Evolutionary conservation across 1,140 invertebrate species (phyloP).

Genomic region (Akabosia matsudoensis): DNA sequence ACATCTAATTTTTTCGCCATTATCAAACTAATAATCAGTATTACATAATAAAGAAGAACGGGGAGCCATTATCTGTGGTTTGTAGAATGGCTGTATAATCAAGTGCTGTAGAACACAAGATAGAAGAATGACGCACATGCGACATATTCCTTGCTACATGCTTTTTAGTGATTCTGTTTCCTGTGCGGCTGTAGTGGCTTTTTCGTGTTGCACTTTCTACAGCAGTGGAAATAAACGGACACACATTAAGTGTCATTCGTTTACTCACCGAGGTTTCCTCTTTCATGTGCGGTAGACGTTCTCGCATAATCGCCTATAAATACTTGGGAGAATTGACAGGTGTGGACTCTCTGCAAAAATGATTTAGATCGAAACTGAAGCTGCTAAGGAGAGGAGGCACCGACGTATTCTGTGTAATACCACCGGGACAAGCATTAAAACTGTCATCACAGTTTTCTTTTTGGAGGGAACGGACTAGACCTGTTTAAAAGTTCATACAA

Average conservation of each 20-base stretch:
- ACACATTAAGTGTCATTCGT: not conserved
- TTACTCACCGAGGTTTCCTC: not conserved
- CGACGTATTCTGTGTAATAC: no score
- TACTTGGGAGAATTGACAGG: not conserved
- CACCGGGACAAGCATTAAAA: constrained; percentile 2
- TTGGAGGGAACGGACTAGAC: not conserved
- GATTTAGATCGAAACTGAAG: not conserved
- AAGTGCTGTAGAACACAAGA: not conserved
- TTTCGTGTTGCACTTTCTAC: not conserved
- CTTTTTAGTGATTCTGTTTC: not conserved
- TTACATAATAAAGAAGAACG: not conserved
- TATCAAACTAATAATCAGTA: not conserved
- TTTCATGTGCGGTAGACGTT: not conserved
- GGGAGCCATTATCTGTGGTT: no score
- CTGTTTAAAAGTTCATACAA: not conserved
- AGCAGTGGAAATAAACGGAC: not conserved
- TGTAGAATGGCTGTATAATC: no score
- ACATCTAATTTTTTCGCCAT: not conserved
- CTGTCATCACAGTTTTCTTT: constrained; percentile 6
- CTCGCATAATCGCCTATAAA: not conserved
- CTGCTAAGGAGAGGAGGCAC: not conserved
- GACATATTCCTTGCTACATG: not conserved
- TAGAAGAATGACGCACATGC: not conserved
- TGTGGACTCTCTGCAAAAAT: constrained; percentile 5
- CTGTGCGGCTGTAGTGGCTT: not conserved